phyloP scores from a whole-genome alignment of 2,888 invertebrate species.

The Scelioninae gen. 2 region DNA sequence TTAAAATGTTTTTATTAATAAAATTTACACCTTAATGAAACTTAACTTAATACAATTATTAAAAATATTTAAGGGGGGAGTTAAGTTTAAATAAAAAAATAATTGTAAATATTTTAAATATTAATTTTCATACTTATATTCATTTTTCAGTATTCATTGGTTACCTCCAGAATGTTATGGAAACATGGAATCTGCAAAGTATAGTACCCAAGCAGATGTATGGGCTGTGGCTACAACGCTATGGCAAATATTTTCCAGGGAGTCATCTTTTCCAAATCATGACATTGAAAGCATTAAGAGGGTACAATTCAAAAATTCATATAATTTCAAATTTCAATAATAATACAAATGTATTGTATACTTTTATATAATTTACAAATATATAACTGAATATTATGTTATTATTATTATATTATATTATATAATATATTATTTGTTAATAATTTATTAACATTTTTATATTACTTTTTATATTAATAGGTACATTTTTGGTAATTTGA shows the following conservation, averaged over 20 bases:
- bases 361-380: too few species aligned
- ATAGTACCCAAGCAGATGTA: conserved; percentile 85
- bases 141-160: conserved; percentile 85
- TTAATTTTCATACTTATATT: background rate
- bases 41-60: too few species aligned
- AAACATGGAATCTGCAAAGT: conserved; percentile 82
- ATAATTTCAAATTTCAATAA: too few species aligned
- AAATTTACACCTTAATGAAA: too few species aligned
- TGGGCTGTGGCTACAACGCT: conserved; percentile 95
- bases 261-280: conserved; percentile 76
- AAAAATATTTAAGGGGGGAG: conserved; percentile 7
- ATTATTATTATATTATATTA: background rate
- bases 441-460: too few species aligned
- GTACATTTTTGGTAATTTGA: conserved; percentile 32
- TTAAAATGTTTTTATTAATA: too few species aligned
- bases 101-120: background rate
- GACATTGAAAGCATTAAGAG: conserved; percentile 72
- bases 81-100: too few species aligned
- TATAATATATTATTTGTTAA: too few species aligned
- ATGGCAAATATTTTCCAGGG: conserved; percentile 94
- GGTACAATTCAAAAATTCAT: too few species aligned
- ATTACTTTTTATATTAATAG: too few species aligned
- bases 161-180: conserved; percentile 89
- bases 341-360: too few species aligned
- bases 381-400: too few species aligned